Evolutionary conservation across 53 echinoderm and acorn worm genomes (phyloP).

Genomic region (Luidia sarsii): DNA sequence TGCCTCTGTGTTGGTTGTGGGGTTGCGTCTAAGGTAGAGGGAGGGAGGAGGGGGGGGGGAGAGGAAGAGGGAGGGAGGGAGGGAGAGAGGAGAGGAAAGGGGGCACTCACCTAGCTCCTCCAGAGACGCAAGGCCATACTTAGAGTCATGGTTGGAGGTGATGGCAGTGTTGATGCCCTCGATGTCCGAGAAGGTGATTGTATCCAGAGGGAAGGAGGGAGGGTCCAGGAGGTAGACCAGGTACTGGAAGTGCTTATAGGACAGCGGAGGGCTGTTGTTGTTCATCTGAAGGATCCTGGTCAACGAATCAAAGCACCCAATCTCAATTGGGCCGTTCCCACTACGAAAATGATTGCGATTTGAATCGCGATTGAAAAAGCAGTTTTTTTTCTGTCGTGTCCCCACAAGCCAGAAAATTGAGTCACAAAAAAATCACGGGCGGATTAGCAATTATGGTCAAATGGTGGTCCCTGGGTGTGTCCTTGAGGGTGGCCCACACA

Average conservation of each 20-base stretch:
- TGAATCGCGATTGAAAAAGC: too few relatives aligned
- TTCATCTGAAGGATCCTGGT: slow-evolving; percentile 71
- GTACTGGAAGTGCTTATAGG: slow-evolving; percentile 86
- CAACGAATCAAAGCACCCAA: not conserved
- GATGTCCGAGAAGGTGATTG: slow-evolving; percentile 65
- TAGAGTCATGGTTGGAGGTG: slow-evolving; percentile 69
- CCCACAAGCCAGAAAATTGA: too few relatives aligned
- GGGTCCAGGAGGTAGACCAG: slow-evolving; percentile 67
- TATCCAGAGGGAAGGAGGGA: slow-evolving; percentile 61
- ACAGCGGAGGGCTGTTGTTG: slow-evolving; percentile 73
- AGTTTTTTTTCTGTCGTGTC: not conserved
- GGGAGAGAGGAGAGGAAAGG: too few relatives aligned
- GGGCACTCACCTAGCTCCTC: slow-evolving; percentile 91
- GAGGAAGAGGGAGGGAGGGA: too few relatives aligned
- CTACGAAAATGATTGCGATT: too few relatives aligned
- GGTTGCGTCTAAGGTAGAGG: too few relatives aligned
- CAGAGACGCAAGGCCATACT: slow-evolving; percentile 81
- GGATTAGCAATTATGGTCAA: too few relatives aligned
- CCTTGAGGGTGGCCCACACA: too few relatives aligned
- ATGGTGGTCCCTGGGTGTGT: too few relatives aligned
- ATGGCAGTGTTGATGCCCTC: slow-evolving; percentile 73
- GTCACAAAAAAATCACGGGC: too few relatives aligned
- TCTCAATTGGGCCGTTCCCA: not conserved
- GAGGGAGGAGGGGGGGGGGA: too few relatives aligned
- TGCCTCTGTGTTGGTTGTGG: too few relatives aligned